Evolutionary conservation across 2,888 invertebrate genomes (phyloP), one percentile per base, ranked within the genome.

Genomic region (Cactoblastis cactorum): DNA sequence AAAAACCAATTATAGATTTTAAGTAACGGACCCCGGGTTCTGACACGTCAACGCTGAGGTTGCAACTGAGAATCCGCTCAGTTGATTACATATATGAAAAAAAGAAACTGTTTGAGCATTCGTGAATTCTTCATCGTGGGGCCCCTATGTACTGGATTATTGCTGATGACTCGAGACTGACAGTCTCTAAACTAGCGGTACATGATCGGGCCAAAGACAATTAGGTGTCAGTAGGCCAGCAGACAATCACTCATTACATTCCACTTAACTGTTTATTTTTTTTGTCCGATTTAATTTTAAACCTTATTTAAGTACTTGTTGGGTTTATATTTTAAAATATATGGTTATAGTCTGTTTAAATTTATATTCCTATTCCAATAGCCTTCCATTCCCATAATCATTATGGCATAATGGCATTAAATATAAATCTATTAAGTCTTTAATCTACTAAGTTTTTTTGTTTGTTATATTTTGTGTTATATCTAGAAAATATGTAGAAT

Each of bases 151-250:
- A 24, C 47, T 35, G 15, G 28, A 38, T 48, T 48, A 35, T 4
- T n/a, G 14, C 5, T 5, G 37, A 37, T 24, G 24, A 3, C 24
- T 34, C 34, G 33, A 11, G 45, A 32, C 12, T 33, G 33, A 54
- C 53, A 59, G 58, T 52, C 61, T 51, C 55, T 57, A 63, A 54
- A 49, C 37, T 83, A 85, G 74, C 85, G 84, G 84, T 78, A 80
- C 69, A 61, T 56, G 55, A 65, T 71, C 61, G 69, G 63, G 67
- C 63, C 62, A 58, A 58, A 77, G 71, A 81, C 82, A 82, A 81
- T 80, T 74, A 74, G 74, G 65, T 83, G 84, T 81, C 76, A 87
- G 85, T 86, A 69, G 84, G 84, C 67, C 84, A 76, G 55, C 58
- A 68, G 69, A 69, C 67, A 66, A 76, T 74, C 67, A 70, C 71